These are phyloP conservation scores for Chalcis sispes DNA, from an alignment of 2,888 invertebrate genomes.

Conservation along the genomic window DNA sequence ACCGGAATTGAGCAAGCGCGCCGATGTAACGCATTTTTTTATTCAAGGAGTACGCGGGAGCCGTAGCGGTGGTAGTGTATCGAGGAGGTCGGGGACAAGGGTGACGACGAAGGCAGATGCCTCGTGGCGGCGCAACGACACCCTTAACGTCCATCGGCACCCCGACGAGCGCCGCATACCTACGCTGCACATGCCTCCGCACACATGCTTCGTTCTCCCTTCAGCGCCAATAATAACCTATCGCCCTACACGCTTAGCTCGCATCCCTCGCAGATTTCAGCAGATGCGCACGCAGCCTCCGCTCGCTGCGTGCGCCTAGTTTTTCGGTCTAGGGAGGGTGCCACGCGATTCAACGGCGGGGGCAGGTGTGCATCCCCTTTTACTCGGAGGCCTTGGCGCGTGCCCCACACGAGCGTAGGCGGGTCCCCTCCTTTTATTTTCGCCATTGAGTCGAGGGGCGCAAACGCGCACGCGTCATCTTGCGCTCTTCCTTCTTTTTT, in stretches of 20 bases:
- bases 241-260: slow-evolving; percentile 67
- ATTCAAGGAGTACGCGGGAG: no score
- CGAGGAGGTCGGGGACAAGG: slow-evolving; percentile 40
- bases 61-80: slow-evolving; percentile 37
- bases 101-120: slow-evolving; percentile 69
- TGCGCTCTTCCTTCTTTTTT: no score
- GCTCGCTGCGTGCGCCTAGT: no score
- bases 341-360: slow-evolving; percentile 67
- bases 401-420: slow-evolving; percentile 76
- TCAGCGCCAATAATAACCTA: slow-evolving; percentile 75
- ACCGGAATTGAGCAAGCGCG: neutral
- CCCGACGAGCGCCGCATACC: slow-evolving; percentile 38
- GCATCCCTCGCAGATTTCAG: slow-evolving; percentile 72
- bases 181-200: slow-evolving; percentile 45
- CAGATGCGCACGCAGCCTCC: slow-evolving; percentile 69
- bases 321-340: slow-evolving; percentile 69
- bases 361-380: slow-evolving; percentile 71
- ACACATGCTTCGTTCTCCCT: slow-evolving; percentile 49
- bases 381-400: slow-evolving; percentile 71
- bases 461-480: slow-evolving; percentile 40
- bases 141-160: slow-evolving; percentile 61
- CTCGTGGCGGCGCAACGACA: slow-evolving; percentile 46
- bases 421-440: slow-evolving; percentile 62
- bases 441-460: slow-evolving; percentile 48
- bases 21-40: no score